Conservation (phyloP, 2,888 invertebrate genomes). For the Caradrina clavipalpis region DNA sequence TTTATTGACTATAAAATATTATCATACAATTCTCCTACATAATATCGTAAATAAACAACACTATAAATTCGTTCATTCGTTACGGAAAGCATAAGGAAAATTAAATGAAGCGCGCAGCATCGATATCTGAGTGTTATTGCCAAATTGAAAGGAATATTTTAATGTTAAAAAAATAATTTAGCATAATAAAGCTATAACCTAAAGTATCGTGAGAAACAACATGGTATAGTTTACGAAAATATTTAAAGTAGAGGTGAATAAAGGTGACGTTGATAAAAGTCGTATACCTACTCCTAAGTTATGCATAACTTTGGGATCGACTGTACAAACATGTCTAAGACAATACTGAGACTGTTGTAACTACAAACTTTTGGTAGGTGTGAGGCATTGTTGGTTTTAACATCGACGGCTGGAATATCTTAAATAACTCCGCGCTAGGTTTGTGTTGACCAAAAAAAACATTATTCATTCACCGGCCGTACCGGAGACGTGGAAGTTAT, state of each 20-base stretch:
- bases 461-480: not conserved
- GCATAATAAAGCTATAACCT: constrained; percentile 44
- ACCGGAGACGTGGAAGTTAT: not conserved
- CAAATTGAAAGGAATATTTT: constrained; percentile 43
- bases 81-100: constrained; percentile 37
- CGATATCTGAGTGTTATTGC: constrained; percentile 37
- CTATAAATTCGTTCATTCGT: constrained; percentile 42
- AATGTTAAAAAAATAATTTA: constrained; percentile 32
- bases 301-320: constrained; percentile 55
- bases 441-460: constrained; percentile 2
- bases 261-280: constrained; percentile 8
- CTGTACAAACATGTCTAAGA: constrained; percentile 41
- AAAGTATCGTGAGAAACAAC: constrained; percentile 53
- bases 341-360: constrained; percentile 42
- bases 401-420: constrained; percentile 31
- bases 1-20: constrained; percentile 45
- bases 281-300: constrained; percentile 38
- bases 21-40: constrained; percentile 24
- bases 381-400: constrained; percentile 44
- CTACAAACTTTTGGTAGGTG: constrained; percentile 35
- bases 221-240: constrained; percentile 10
- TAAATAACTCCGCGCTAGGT: constrained; percentile 9
- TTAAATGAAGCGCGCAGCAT: constrained; percentile 35
- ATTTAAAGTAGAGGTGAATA: constrained; percentile 16
- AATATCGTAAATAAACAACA: constrained; percentile 50